Conservation (phyloP, 2,113 vertebrate species). For the Vireo altiloquus region DNA sequence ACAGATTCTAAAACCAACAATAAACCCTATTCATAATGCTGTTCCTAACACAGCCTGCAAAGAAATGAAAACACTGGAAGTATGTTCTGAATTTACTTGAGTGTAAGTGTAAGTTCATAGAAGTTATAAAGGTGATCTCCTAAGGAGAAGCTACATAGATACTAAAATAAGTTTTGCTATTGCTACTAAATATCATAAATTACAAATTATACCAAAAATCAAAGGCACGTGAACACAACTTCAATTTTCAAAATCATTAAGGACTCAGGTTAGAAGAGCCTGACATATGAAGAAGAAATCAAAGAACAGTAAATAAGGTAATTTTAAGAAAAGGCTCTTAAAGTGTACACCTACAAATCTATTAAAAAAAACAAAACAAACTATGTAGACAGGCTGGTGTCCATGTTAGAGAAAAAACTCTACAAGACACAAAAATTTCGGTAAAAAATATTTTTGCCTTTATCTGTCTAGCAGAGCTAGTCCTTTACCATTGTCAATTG, state of each 20-base stretch:
- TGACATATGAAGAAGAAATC: not conserved
- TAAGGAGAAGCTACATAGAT: not conserved
- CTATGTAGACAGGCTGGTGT: not conserved
- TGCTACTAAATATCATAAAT: not conserved
- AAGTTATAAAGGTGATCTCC: not conserved
- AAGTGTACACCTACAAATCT: not conserved
- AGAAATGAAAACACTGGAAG: not conserved
- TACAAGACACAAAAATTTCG: not conserved
- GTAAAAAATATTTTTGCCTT: not conserved
- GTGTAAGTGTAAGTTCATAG: rapidly evolving
- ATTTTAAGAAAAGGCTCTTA: not conserved
- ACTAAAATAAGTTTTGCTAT: not conserved
- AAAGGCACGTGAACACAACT: not conserved
- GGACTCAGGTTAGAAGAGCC: not conserved
- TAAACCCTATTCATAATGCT: not conserved
- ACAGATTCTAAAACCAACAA: not conserved
- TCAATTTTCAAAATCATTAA: not conserved
- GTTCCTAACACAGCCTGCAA: not conserved
- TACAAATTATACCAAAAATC: not conserved
- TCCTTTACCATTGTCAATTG: not conserved
- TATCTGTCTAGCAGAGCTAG: not conserved
- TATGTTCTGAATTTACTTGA: not conserved
- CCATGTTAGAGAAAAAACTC: not conserved
- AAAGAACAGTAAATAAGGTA: not conserved
- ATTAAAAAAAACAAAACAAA: not conserved